These are phyloP conservation scores for Spermophilus dauricus DNA, from an alignment of 2,113 vertebrate genomes.

Conservation along the genomic window DNA sequence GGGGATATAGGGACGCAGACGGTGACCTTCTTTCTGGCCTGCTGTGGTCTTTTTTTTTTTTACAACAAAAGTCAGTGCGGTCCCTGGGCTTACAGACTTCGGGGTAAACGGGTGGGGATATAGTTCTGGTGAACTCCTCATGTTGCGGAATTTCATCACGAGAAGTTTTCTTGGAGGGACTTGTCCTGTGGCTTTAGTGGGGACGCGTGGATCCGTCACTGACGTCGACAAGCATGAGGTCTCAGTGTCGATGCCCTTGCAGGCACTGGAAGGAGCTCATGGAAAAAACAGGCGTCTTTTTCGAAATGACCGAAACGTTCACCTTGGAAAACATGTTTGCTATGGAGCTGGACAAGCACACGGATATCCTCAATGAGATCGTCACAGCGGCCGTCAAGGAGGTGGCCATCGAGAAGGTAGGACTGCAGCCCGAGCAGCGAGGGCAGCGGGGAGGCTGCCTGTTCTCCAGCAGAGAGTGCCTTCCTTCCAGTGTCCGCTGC, in stretches of 20 bases:
- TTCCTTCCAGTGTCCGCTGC: too few relatives aligned
- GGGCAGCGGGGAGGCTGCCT: neutral
- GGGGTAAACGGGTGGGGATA: neutral
- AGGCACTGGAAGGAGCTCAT: conserved; percentile 98
- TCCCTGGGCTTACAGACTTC: neutral
- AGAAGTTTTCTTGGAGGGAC: neutral
- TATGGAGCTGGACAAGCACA: conserved; percentile 95
- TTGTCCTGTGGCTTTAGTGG: neutral
- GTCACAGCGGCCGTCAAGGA: conserved; percentile 95
- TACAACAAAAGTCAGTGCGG: too few relatives aligned
- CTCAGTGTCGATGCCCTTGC: neutral
- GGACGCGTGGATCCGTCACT: rapidly evolving
- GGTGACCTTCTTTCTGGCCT: too few relatives aligned
- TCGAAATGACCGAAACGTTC: conserved; percentile 95
- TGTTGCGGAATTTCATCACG: neutral
- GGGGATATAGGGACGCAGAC: too few relatives aligned
- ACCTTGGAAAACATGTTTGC: conserved; percentile 98
- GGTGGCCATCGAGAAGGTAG: conserved; percentile 96
- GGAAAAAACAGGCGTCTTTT: conserved; percentile 92
- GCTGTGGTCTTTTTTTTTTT: too few relatives aligned
- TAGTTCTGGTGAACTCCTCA: neutral
- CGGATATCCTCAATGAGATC: conserved; percentile 92
- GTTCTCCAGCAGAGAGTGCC: neutral
- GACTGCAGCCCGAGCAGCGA: neutral
- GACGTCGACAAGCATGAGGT: rapidly evolving